Conservation (phyloP, 2,888 invertebrate genomes). For the Conops quadrifasciatus region DNA sequence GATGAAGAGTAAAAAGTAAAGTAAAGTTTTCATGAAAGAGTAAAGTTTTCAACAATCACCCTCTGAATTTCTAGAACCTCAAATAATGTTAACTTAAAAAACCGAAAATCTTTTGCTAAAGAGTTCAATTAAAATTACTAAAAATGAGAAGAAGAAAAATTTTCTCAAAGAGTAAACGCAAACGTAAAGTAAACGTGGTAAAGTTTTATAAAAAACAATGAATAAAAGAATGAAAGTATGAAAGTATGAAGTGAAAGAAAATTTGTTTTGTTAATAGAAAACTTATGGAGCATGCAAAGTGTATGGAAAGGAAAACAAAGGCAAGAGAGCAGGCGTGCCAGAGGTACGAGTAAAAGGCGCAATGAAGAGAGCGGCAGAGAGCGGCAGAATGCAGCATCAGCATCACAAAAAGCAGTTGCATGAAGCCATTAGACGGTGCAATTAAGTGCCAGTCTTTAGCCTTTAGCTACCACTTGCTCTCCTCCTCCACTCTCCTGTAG, state of each 20-base stretch:
- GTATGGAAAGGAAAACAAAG: neutral
- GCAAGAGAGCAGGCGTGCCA: neutral
- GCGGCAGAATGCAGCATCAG: neutral
- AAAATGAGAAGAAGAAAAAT: neutral
- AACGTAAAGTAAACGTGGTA: neutral
- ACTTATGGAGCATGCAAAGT: constrained; percentile 2
- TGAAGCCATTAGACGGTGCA: neutral
- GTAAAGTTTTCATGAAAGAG: too few relatives aligned
- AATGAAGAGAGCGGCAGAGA: too few relatives aligned
- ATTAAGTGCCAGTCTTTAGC: neutral
- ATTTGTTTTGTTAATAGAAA: constrained; percentile 5
- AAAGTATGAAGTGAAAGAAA: neutral
- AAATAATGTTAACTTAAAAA: too few relatives aligned
- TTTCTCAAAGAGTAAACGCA: neutral
- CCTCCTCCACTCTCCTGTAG: neutral
- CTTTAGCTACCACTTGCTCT: neutral
- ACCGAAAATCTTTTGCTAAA: too few relatives aligned
- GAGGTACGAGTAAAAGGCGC: neutral
- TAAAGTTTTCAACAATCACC: too few relatives aligned
- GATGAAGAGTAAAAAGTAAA: too few relatives aligned
- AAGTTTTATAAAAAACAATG: too few relatives aligned
- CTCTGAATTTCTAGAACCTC: too few relatives aligned
- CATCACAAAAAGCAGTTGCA: neutral
- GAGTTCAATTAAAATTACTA: neutral
- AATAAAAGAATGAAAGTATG: too few relatives aligned